A percentile compares a stretch with the other conserved stretches of the same genome.
Evolutionary conservation across 2,888 invertebrate genomes (phyloP).

Genomic region (Malthinus seriepunctatus): DNA sequence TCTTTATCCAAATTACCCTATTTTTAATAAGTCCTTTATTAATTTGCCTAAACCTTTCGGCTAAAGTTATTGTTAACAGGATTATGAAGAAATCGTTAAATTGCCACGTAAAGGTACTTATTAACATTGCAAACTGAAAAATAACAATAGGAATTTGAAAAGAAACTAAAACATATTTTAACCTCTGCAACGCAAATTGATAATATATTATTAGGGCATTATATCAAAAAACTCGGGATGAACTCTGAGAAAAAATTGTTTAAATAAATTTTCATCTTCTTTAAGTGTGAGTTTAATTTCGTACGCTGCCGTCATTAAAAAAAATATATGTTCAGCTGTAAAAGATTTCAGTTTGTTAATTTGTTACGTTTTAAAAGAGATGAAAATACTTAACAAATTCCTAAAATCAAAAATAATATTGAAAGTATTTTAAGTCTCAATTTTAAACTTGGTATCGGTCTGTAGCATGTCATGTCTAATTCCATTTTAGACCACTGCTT

Average conservation of each 20-base stretch:
- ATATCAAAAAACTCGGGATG: slow-evolving; percentile 7
- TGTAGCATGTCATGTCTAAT: slow-evolving; percentile 12
- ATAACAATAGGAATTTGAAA: background rate
- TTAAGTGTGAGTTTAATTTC: background rate
- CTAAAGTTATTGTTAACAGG: slow-evolving; percentile 16
- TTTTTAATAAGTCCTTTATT: slow-evolving; percentile 1
- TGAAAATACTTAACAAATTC: slow-evolving; percentile 13
- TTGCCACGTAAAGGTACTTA: slow-evolving; percentile 23
- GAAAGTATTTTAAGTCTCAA: slow-evolving; percentile 10
- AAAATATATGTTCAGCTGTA: slow-evolving; percentile 17
- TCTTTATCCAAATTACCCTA: background rate
- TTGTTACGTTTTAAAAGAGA: background rate
- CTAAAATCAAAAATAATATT: slow-evolving; percentile 9
- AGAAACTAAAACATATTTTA: background rate
- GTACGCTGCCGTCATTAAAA: background rate
- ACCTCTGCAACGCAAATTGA: slow-evolving; percentile 8
- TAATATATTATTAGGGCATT: slow-evolving; percentile 4
- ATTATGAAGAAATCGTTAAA: slow-evolving; percentile 22
- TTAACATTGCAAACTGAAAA: slow-evolving; percentile 11
- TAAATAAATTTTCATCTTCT: background rate
- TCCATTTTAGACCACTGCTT: slow-evolving; percentile 26
- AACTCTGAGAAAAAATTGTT: slow-evolving; percentile 1
- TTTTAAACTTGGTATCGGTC: slow-evolving; percentile 7
- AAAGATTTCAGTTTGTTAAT: background rate
- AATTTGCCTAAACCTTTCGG: slow-evolving; percentile 21